These are phyloP conservation scores for Raja brachyura DNA, from an alignment of 2,113 vertebrate species.

Conservation along the genomic window DNA sequence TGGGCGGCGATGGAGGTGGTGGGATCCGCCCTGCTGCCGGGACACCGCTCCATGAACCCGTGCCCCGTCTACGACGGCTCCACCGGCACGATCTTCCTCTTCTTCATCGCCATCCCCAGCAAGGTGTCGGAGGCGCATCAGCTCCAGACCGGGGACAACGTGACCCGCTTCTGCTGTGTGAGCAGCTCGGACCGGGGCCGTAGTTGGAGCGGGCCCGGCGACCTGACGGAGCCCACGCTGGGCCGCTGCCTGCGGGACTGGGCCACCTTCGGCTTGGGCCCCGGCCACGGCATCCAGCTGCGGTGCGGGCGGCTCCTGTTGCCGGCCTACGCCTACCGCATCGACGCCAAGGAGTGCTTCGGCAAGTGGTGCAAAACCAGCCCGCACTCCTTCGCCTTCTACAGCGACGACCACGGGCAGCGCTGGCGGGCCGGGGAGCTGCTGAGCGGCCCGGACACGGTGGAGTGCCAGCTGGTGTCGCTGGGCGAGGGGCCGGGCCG, in stretches of 20 bases:
- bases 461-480: conserved; percentile 85
- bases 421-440: conserved; percentile 72
- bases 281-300: conserved; percentile 84
- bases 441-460: conserved; percentile 70
- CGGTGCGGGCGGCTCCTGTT: conserved; percentile 77
- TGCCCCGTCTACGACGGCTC: conserved; percentile 79
- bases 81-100: conserved; percentile 71
- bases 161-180: conserved; percentile 79
- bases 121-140: conserved; percentile 76
- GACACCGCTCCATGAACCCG: conserved; percentile 90
- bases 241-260: conserved; percentile 65
- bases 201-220: conserved; percentile 71
- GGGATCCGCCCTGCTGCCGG: conserved; percentile 62
- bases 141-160: conserved; percentile 74
- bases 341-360: conserved; percentile 78
- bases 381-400: conserved; percentile 77
- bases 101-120: conserved; percentile 69
- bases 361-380: conserved; percentile 77
- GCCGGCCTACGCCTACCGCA: conserved; percentile 83
- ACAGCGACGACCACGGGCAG: conserved; percentile 79
- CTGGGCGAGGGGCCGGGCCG: conserved; percentile 71
- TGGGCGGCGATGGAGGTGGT: conserved; percentile 77
- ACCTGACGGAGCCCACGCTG: conserved; percentile 76
- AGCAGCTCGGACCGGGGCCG: conserved; percentile 69
- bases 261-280: conserved; percentile 88